Evolutionary conservation across 2,113 vertebrate genomes (phyloP), one percentile per base, ranked within the genome.

Genomic region (Calidris pygmaea): DNA sequence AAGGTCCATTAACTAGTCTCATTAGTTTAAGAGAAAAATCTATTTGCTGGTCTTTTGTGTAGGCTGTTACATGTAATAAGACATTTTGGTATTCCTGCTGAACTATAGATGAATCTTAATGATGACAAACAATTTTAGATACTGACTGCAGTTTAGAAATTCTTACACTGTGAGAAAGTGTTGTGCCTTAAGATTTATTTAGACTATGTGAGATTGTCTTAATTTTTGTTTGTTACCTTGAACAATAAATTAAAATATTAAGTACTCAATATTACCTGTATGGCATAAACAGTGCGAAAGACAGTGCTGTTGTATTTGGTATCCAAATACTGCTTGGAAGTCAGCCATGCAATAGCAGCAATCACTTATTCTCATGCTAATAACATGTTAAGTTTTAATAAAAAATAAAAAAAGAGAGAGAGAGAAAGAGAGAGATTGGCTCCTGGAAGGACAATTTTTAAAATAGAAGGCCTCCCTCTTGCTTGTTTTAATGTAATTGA

Each of bases 11-110:
- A 81, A 50, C 26, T 94, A 85, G 37, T 78, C 75, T 39, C 70
- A 92, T 96, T 85, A 87, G 12, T 60, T 76, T 77, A 66, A 67
- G 78, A 85, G 27, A 92, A 96, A 50, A 96, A 97, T 75, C 34
- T 90, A 50, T 93, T 92, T 95, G 41, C 70, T 85, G 34, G 7
- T 95, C 90, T 94, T 94, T 80, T 93, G 60, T 91, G 70, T 41
- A 75, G 39, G 39, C 70, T 93, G 23, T 87, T 95, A 68, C 43
- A 78, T 2, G 2, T 12, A 90, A 79, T 52, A 66, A 45, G 43
- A 85, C 43, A 73, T 65, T 90, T 81, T 87, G 78, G 11, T 83
- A 74, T 84, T 96, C 52, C 18, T 87, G 52, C 59, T 59, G 77
- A 84, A 78, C 39, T 70, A 12, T 10, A 73, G 27, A 59, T 50